Evolutionary conservation across 2,113 vertebrate species (phyloP).

Genomic region (Progne subis): DNA sequence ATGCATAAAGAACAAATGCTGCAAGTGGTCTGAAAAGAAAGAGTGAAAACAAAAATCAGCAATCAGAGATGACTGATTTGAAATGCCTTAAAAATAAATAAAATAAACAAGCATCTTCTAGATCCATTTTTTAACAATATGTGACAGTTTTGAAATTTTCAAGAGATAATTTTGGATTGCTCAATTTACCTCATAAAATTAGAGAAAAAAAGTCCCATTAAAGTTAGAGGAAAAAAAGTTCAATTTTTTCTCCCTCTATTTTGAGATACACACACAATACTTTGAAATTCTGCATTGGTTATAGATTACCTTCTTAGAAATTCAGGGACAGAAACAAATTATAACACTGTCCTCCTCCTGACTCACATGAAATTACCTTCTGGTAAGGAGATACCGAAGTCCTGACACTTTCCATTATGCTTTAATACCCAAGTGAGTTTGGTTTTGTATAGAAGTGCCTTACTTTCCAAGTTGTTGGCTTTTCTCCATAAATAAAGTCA

Average conservation of each 20-base stretch:
- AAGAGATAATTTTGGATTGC: background rate
- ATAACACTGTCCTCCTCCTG: background rate
- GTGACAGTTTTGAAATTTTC: background rate
- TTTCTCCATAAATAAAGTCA: background rate
- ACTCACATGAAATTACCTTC: background rate
- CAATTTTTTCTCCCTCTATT: background rate
- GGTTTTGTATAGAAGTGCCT: background rate
- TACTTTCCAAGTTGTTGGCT: background rate
- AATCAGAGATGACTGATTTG: background rate
- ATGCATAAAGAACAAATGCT: background rate
- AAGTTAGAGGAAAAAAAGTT: background rate
- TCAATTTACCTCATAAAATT: background rate
- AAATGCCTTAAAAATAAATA: background rate
- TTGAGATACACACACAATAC: background rate
- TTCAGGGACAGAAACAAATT: background rate
- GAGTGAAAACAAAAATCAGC: background rate
- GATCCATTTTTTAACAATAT: background rate
- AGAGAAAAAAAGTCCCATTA: background rate
- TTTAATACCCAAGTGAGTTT: background rate
- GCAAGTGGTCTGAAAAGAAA: background rate
- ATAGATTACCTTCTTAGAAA: background rate
- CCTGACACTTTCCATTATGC: background rate
- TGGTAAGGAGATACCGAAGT: background rate
- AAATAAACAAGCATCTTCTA: background rate
- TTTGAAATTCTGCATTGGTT: background rate